Conservation (phyloP, 1,140 invertebrate species). For the Telenomus remus region DNA sequence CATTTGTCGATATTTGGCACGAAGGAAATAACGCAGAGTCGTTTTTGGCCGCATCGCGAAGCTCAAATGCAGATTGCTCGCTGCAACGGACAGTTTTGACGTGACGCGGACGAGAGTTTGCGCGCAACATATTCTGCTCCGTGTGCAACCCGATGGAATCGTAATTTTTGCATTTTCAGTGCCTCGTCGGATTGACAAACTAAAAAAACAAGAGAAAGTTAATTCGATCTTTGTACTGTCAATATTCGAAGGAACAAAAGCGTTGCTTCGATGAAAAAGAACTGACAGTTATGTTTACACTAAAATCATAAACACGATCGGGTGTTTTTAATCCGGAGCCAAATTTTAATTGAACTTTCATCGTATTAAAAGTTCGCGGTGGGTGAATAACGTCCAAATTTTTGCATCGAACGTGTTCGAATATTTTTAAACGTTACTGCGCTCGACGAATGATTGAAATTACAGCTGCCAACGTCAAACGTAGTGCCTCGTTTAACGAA, state of each 20-base stretch:
- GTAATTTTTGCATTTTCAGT: constrained; percentile 44
- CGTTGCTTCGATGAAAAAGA: too few species aligned
- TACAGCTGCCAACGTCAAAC: constrained; percentile 36
- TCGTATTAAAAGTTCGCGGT: constrained; percentile 15
- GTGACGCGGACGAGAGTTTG: constrained; percentile 41
- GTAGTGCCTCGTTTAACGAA: constrained; percentile 30
- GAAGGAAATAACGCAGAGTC: constrained; percentile 49
- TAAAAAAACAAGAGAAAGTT: too few species aligned
- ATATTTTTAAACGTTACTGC: constrained; percentile 29
- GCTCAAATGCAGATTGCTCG: constrained; percentile 56
- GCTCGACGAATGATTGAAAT: constrained; percentile 31
- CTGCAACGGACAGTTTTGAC: constrained; percentile 57
- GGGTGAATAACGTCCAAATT: constrained; percentile 30
- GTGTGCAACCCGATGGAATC: constrained; percentile 34
- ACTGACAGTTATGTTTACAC: too few species aligned
- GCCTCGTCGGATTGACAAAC: too few species aligned
- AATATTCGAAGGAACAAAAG: not conserved
- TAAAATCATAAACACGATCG: too few species aligned
- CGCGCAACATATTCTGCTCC: constrained; percentile 40
- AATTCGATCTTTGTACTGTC: too few species aligned
- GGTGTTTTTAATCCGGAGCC: too few species aligned
- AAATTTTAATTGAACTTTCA: too few species aligned
- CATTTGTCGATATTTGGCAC: constrained; percentile 55
- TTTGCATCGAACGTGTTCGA: constrained; percentile 16
- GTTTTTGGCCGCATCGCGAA: constrained; percentile 48